Conservation (phyloP, 2,888 invertebrate genomes). For the Miltochrista miniata region DNA sequence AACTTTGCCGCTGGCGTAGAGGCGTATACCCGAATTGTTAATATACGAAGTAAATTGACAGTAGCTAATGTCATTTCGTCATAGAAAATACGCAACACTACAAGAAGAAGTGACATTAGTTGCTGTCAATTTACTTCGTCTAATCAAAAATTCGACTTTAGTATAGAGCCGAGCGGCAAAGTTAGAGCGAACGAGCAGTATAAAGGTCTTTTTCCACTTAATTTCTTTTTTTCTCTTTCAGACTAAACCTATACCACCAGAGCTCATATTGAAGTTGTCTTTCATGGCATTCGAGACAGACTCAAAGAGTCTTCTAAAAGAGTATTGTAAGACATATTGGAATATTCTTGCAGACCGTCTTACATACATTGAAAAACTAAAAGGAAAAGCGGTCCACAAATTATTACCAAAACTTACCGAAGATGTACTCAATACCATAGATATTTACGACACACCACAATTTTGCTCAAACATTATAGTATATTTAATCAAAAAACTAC, state of each 20-base stretch:
- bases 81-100: too few relatives aligned
- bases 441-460: slow-evolving; percentile 57
- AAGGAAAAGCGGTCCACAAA: slow-evolving; percentile 52
- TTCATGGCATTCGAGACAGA: slow-evolving; percentile 67
- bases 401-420: slow-evolving; percentile 59
- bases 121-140: too few relatives aligned
- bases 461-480: slow-evolving; percentile 55
- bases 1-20: too few relatives aligned
- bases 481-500: slow-evolving; percentile 63
- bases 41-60: too few relatives aligned
- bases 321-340: slow-evolving; percentile 71
- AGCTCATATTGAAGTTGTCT: slow-evolving; percentile 65
- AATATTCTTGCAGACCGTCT: slow-evolving; percentile 64
- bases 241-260: slow-evolving; percentile 55
- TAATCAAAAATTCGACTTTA: too few relatives aligned
- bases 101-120: too few relatives aligned
- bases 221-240: slow-evolving; percentile 40
- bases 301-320: slow-evolving; percentile 45
- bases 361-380: slow-evolving; percentile 59
- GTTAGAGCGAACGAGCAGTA: too few relatives aligned
- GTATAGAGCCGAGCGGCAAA: too few relatives aligned
- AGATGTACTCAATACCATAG: slow-evolving; percentile 54
- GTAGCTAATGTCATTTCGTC: too few relatives aligned
- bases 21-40: too few relatives aligned
- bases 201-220: too few relatives aligned